Conservation (phyloP, 2,113 vertebrate genomes). For the Ctenodactylus gundi region DNA sequence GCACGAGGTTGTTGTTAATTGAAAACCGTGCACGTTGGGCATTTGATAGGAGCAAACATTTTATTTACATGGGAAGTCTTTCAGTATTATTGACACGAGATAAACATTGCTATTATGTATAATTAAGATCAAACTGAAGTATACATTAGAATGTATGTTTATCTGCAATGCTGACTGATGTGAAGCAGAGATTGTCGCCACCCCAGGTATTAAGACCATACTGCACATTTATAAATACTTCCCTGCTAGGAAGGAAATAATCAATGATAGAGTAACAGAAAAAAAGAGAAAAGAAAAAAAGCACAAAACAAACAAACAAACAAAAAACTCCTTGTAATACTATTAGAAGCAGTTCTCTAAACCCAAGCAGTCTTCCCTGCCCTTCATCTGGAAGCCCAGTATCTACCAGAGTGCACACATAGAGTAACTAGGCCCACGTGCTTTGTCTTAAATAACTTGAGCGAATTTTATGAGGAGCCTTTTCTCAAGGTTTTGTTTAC, state of each 20-base stretch:
- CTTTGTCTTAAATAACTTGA: constrained; percentile 15
- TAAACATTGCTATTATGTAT: constrained; percentile 15
- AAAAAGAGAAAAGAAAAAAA: background rate
- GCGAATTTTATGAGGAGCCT: background rate
- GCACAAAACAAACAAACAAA: background rate
- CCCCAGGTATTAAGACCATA: background rate
- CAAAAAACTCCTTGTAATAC: background rate
- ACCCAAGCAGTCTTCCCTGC: background rate
- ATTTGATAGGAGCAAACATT: constrained; percentile 13
- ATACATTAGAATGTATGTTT: constrained; percentile 38
- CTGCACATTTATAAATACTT: constrained; percentile 28
- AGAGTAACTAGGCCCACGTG: background rate
- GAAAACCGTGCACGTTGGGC: background rate
- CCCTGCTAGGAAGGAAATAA: background rate
- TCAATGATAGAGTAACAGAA: background rate
- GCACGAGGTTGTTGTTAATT: background rate
- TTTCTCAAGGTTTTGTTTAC: background rate
- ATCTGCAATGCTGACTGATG: constrained; percentile 23
- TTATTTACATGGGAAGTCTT: constrained; percentile 41
- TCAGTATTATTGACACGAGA: constrained; percentile 57
- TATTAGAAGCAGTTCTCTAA: background rate
- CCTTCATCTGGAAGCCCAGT: background rate
- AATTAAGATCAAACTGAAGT: constrained; percentile 40
- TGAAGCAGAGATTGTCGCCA: constrained; percentile 8
- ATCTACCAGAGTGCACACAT: background rate